Evolutionary conservation across 2,888 invertebrate species (phyloP).

Genomic region (Steromphala cineraria): DNA sequence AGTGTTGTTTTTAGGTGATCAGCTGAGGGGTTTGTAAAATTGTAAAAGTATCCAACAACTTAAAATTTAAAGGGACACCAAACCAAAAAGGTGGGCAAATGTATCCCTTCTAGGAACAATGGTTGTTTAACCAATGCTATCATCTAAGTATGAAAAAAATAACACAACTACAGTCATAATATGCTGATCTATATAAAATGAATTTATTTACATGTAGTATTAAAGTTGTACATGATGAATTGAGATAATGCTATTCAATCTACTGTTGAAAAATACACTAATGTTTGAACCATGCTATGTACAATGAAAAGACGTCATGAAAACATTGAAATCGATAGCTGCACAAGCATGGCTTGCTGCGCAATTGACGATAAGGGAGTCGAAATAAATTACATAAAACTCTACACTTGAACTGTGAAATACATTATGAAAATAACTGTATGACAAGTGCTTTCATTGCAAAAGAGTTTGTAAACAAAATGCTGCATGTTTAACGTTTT

Average conservation of each 20-base stretch:
- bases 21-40: no score
- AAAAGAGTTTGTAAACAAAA: background rate
- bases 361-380: background rate
- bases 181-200: constrained; percentile 19
- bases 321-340: background rate
- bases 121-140: no score
- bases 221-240: background rate
- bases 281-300: background rate
- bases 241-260: background rate
- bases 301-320: background rate
- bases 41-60: no score
- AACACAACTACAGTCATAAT: background rate
- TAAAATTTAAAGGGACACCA: no score
- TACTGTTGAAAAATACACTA: background rate
- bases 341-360: background rate
- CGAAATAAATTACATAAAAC: constrained; percentile 9
- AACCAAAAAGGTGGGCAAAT: no score
- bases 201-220: constrained; percentile 18
- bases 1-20: no score
- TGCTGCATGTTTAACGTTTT: no score
- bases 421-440: background rate
- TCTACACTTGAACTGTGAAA: background rate
- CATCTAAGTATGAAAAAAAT: background rate
- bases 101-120: no score
- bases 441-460: background rate